Percentiles rank a stretch among this genome's conserved stretches.
Conservation (phyloP, 2,888 invertebrate genomes). For the Rambutsinella grinnellia region DNA sequence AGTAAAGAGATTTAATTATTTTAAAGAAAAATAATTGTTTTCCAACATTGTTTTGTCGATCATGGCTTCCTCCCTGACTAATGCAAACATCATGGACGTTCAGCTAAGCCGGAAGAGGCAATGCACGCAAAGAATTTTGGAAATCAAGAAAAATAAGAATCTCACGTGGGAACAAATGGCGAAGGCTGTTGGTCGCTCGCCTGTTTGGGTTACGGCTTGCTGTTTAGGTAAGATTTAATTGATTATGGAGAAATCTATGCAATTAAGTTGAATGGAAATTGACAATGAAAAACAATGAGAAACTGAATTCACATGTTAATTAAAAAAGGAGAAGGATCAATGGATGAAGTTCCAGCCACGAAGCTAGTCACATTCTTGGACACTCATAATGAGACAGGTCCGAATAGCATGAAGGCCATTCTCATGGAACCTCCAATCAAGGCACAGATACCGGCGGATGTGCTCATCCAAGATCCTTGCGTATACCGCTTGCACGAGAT, state of each 20-base stretch:
- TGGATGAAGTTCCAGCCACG: slow-evolving; percentile 48
- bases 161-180: slow-evolving; percentile 63
- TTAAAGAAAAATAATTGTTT: too few species aligned
- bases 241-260: too few species aligned
- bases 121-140: slow-evolving; percentile 46
- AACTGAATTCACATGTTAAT: too few species aligned
- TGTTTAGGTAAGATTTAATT: slow-evolving; percentile 31
- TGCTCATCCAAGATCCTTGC: slow-evolving; percentile 58
- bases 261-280: too few species aligned
- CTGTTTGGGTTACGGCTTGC: slow-evolving; percentile 60
- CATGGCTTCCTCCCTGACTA: slow-evolving; percentile 5
- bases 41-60: too few species aligned
- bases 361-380: slow-evolving; percentile 43
- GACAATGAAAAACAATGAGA: too few species aligned
- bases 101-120: slow-evolving; percentile 34
- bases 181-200: slow-evolving; percentile 49
- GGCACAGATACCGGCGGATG: slow-evolving; percentile 46
- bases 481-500: slow-evolving; percentile 60
- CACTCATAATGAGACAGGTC: slow-evolving; percentile 5
- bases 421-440: slow-evolving; percentile 58
- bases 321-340: slow-evolving; percentile 59
- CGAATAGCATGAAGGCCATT: slow-evolving; percentile 19
- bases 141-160: slow-evolving; percentile 51
- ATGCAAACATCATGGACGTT: slow-evolving; percentile 29
- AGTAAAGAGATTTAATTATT: too few species aligned